Conservation (phyloP, 2,888 invertebrate species). For the Tanaodytes sp. region DNA sequence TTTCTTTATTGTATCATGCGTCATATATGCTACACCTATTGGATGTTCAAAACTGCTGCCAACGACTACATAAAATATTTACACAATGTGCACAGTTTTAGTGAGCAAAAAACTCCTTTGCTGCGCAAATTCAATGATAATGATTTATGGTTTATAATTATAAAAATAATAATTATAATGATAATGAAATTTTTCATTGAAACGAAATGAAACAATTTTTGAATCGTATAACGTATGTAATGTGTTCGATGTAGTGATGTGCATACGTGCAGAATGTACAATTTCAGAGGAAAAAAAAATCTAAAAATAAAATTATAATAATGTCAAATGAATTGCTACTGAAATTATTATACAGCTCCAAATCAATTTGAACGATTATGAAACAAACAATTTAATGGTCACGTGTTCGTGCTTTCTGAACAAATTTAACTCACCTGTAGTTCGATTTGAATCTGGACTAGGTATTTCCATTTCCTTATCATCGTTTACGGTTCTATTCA, state of each 20-base stretch:
- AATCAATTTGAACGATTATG: constrained; percentile 1
- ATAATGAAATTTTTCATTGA: no score
- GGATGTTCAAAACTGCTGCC: background rate
- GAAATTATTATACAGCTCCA: constrained; percentile 17
- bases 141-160: no score
- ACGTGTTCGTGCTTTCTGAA: constrained; percentile 54
- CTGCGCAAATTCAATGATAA: constrained; percentile 34
- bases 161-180: no score
- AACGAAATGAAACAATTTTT: no score
- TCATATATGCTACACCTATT: background rate
- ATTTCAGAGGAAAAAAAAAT: constrained; percentile 47
- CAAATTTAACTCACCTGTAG: constrained; percentile 67
- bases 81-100: constrained; percentile 24
- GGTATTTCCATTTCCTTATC: constrained; percentile 65
- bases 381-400: constrained; percentile 46
- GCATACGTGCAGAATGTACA: constrained; percentile 62
- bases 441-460: constrained; percentile 67
- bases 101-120: constrained; percentile 48
- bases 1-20: constrained; percentile 24
- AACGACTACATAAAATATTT: constrained; percentile 16
- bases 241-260: constrained; percentile 28
- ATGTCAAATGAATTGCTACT: background rate
- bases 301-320: no score
- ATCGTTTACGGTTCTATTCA: constrained; percentile 62
- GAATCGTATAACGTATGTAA: no score